Base-by-base conservation (phyloP, 23 tunicate genomes). In the Ciona savignyi region DNA sequence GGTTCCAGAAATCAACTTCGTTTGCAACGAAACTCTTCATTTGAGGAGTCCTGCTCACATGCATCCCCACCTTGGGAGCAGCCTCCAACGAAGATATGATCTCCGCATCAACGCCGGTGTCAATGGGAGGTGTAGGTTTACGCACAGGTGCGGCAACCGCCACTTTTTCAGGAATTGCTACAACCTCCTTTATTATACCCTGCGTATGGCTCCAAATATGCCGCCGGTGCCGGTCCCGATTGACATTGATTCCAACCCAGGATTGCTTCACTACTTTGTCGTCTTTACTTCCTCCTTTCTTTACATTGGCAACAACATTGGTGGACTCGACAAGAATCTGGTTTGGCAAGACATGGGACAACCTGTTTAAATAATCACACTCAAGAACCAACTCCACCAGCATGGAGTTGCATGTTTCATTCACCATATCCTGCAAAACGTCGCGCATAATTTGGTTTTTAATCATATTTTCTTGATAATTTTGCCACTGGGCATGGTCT, bases 191-290 rank as follows among this genome's bases (percentile, higher is more conserved):
- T 1, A 73, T 35, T 2, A 56, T 34, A n/a, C 76, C 29, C 66
- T 78, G 81, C 0, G 86, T 70, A 62, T 87, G 95, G 29, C 49
- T 48, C 95, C 95, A 87, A 11, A 76, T 2, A 22, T 71, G 74
- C n/a, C 67, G 25, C 56, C 69, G 71, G 28, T 51, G 6, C 27
- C 27, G 70, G 11, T 69, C 35, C 3, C 95, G 65, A 23, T 51
- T 76, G n/a, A 35, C 61, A 33, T 25, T 80, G 1, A 87, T 71
- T 3, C 71, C 77, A 28, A 64, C 66, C 73, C 72, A 87, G 9
- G 78, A 42, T 23, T 78, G 64, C 29, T 85, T 80, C 20, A 85
- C 63, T 33, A 65, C 32, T 51, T 87, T 79, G 24, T 27, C 29
- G 20, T 62, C 61, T 29, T 70, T 30, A 35, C 32, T 27, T 25